Conservation (phyloP, 1,140 invertebrate species). For the Danaus plexippus region DNA sequence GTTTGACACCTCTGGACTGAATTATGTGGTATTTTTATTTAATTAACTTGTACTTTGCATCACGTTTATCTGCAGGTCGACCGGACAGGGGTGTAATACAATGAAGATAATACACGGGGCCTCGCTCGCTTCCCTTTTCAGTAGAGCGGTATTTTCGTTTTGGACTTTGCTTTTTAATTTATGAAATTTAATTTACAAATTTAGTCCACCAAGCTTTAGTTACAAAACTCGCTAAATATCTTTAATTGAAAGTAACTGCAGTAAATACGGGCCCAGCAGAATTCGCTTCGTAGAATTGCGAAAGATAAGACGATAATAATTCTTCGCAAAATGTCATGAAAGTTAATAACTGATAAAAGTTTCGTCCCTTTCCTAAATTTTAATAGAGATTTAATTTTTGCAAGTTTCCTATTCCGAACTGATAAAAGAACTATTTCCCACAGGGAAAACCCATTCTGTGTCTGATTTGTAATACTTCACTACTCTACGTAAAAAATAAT, state of each 20-base stretch:
- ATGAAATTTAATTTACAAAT: slow-evolving; percentile 22
- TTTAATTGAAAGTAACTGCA: slow-evolving; percentile 58
- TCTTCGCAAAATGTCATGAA: slow-evolving; percentile 64
- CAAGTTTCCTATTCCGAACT: slow-evolving; percentile 12
- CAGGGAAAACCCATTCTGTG: slow-evolving; percentile 10
- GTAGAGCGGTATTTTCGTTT: slow-evolving; percentile 13
- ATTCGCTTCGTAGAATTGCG: slow-evolving; percentile 43
- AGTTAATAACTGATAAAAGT: slow-evolving; percentile 70
- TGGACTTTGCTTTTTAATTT: slow-evolving; percentile 23
- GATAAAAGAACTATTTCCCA: slow-evolving; percentile 30
- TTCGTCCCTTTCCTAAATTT: slow-evolving; percentile 64
- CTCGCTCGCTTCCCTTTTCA: slow-evolving; percentile 29
- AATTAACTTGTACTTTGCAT: slow-evolving; percentile 57
- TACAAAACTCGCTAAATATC: slow-evolving; percentile 26
- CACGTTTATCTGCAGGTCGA: slow-evolving; percentile 30
- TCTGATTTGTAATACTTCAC: background rate
- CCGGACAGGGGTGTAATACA: slow-evolving; percentile 35
- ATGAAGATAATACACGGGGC: slow-evolving; percentile 53
- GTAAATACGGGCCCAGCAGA: slow-evolving; percentile 45
- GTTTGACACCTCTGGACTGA: slow-evolving; percentile 55
- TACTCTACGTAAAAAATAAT: too few species aligned
- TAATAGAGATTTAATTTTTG: slow-evolving; percentile 66
- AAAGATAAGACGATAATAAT: slow-evolving; percentile 65
- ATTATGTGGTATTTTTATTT: slow-evolving; percentile 63
- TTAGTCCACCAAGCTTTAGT: slow-evolving; percentile 11